phyloP scores from a whole-genome alignment of 2,113 vertebrate species.

The Raphicerus campestris region DNA sequence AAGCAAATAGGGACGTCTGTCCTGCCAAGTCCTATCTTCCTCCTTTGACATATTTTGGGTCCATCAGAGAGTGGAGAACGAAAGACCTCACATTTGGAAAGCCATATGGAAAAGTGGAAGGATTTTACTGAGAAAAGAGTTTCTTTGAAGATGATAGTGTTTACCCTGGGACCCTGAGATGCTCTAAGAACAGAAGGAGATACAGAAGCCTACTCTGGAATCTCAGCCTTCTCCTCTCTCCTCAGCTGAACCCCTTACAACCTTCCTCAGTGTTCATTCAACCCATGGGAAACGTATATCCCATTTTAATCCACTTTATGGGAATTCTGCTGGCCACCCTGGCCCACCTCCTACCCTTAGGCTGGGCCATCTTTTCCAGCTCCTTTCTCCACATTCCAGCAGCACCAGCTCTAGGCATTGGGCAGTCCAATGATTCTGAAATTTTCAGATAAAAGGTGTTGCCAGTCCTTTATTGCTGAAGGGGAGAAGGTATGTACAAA shows the following conservation, averaged over 20 bases:
- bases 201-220: background rate
- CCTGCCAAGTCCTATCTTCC: background rate
- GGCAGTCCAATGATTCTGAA: background rate
- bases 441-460: background rate
- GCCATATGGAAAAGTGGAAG: background rate
- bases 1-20: background rate
- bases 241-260: background rate
- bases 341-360: background rate
- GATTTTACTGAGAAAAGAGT: background rate
- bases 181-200: background rate
- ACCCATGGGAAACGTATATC: background rate
- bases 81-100: background rate
- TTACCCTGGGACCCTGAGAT: background rate
- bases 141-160: background rate
- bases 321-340: background rate
- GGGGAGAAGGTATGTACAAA: background rate
- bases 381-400: background rate
- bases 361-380: background rate
- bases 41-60: background rate
- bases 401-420: background rate
- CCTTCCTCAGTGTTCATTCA: background rate
- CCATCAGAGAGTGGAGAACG: background rate
- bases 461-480: background rate
- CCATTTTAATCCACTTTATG: background rate
- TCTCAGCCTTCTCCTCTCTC: background rate